Evolutionary conservation across 2,113 vertebrate genomes (phyloP).

Genomic region (Hemiprocne comata): DNA sequence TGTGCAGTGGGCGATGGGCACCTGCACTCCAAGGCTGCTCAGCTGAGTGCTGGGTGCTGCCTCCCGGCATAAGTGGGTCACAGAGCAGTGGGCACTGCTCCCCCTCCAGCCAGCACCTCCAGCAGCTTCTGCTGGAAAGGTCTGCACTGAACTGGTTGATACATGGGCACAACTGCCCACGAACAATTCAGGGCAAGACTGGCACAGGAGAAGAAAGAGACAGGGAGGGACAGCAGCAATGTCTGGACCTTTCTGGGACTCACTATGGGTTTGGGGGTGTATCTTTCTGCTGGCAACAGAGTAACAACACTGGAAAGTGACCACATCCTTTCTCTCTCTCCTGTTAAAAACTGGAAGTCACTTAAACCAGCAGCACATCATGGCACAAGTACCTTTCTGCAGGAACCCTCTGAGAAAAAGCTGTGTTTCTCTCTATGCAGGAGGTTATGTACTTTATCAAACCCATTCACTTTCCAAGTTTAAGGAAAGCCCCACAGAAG

Average conservation of each 20-base stretch:
- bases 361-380: neutral
- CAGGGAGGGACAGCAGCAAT: neutral
- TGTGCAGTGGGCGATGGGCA: accelerated
- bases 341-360: neutral
- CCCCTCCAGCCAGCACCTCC: neutral
- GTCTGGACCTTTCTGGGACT: neutral
- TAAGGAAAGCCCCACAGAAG: neutral
- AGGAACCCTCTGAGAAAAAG: neutral
- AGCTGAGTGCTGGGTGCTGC: neutral
- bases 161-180: neutral
- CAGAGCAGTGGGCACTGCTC: accelerated
- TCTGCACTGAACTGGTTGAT: neutral
- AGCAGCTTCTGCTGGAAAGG: neutral
- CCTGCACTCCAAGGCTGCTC: accelerated
- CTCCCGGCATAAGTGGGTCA: neutral
- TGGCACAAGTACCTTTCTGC: neutral
- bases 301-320: neutral
- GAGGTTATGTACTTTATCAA: neutral
- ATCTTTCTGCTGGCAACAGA: neutral
- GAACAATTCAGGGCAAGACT: neutral
- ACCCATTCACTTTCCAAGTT: neutral
- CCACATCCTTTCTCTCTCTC: neutral
- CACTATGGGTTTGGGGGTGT: neutral
- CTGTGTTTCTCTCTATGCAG: neutral
- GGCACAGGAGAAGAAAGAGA: neutral